A percentile compares a stretch with the other conserved stretches of the same genome.
These are phyloP conservation scores for Pelagia noctiluca DNA, from an alignment of 30 jellyfish, hydroid and myxozoan species.

Conservation along the genomic window DNA sequence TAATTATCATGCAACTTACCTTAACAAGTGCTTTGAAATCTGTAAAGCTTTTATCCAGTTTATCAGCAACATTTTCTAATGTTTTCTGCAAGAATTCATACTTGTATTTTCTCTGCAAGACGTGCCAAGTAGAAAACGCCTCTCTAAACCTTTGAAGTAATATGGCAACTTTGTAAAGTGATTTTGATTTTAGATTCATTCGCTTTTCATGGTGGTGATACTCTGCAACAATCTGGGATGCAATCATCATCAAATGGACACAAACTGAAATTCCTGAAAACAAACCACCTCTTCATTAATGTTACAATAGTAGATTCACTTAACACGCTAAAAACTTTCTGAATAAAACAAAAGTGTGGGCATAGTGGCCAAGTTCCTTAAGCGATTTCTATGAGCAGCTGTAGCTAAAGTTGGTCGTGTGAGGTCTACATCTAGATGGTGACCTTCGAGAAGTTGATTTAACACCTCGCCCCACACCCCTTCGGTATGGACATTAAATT, in stretches of 20 bases:
- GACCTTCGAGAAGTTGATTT: background rate
- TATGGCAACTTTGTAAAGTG: background rate
- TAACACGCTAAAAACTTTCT: too few species aligned
- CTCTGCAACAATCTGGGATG: background rate
- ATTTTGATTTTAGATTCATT: background rate
- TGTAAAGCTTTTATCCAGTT: background rate
- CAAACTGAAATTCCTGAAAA: background rate
- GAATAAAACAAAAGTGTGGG: background rate
- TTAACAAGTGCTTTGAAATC: background rate
- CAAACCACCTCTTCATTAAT: background rate
- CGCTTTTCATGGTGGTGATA: background rate
- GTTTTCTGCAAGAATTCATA: background rate
- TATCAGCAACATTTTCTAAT: background rate
- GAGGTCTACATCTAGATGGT: background rate
- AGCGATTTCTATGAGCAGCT: background rate
- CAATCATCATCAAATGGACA: background rate
- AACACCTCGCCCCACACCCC: background rate
- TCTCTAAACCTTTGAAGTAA: background rate
- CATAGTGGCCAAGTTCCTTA: background rate
- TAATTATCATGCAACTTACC: background rate
- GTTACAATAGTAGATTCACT: background rate
- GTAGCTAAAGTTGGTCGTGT: background rate
- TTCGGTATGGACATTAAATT: too few species aligned
- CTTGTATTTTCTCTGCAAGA: background rate
- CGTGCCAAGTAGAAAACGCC: background rate